Conservation (phyloP, 2,797 vertebrate genomes). For the Danio tinwini region DNA sequence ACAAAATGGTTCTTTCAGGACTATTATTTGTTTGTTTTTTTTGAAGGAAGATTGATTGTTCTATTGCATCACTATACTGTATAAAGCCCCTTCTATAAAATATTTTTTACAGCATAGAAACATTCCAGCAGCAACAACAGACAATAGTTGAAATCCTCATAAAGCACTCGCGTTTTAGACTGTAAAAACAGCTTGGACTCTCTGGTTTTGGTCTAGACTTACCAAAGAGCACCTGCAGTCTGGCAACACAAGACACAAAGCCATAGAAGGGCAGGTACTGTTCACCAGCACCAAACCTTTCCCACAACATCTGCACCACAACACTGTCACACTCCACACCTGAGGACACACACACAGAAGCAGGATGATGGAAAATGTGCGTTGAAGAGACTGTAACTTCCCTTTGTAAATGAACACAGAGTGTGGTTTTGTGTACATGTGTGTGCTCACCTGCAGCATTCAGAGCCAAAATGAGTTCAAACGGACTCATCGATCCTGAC, state of each 20-base stretch:
- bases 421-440: conserved; percentile 53
- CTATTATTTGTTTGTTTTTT: too few species aligned
- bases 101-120: not conserved
- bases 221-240: conserved; percentile 79
- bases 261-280: conserved; percentile 72
- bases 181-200: too few species aligned
- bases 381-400: not conserved
- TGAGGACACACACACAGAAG: conserved; percentile 55
- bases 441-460: conserved; percentile 71
- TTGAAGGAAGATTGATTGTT: too few species aligned
- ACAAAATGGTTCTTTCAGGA: too few species aligned
- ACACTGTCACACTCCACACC: conserved; percentile 75
- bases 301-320: conserved; percentile 73
- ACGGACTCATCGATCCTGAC: conserved; percentile 80
- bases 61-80: too few species aligned
- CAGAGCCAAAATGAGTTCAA: conserved; percentile 76
- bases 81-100: too few species aligned
- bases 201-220: conserved; percentile 50
- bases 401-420: conserved; percentile 18
- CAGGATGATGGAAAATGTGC: not conserved
- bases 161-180: not conserved
- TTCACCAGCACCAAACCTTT: conserved; percentile 76
- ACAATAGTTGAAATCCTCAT: not conserved
- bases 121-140: not conserved
- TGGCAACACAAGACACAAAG: conserved; percentile 77